These are phyloP conservation scores for Rhopalosiphum maidis DNA, from an alignment of 1,140 invertebrate genomes.

Conservation along the genomic window DNA sequence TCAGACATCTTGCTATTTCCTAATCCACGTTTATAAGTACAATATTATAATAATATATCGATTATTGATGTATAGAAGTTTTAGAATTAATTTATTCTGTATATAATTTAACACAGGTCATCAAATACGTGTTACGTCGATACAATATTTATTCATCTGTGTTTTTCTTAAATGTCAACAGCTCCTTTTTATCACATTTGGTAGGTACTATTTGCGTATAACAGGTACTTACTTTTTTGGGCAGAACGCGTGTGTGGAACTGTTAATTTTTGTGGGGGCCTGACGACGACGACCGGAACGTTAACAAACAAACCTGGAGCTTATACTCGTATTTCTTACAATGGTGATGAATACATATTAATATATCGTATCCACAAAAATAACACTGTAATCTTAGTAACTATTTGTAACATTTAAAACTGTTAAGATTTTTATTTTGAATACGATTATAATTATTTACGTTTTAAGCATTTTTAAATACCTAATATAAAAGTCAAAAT, in stretches of 20 bases:
- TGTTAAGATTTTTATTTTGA: background rate
- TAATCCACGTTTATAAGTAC: background rate
- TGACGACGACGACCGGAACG: background rate
- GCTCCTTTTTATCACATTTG: background rate
- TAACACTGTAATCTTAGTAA: background rate
- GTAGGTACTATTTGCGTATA: background rate
- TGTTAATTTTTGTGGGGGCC: constrained; percentile 29
- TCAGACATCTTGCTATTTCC: background rate
- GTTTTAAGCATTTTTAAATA: background rate
- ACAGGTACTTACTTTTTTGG: background rate
- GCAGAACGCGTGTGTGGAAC: constrained; percentile 24
- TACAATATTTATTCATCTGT: background rate
- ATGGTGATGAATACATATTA: background rate
- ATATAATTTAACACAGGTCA: background rate
- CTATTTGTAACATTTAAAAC: background rate
- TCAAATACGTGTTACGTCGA: background rate
- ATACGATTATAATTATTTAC: background rate
- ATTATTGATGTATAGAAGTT: background rate
- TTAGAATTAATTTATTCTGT: background rate
- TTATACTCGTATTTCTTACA: background rate
- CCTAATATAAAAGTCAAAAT: background rate
- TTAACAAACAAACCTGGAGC: background rate
- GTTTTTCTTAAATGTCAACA: background rate
- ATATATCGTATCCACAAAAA: background rate
- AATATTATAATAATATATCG: background rate